Conservation (phyloP, 1,140 invertebrate species). For the Plodia interpunctella region DNA sequence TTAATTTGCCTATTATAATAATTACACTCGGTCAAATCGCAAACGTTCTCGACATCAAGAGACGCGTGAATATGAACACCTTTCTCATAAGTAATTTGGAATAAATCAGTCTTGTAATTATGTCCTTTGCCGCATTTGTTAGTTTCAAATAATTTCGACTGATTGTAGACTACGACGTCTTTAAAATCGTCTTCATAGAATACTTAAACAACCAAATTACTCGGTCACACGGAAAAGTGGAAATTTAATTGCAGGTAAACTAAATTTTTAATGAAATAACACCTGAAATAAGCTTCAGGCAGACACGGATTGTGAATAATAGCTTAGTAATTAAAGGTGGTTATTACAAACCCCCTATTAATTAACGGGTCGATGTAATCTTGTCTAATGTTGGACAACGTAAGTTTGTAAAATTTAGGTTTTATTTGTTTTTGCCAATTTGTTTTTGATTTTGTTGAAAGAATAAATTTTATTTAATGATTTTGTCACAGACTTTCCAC, state of each 20-base stretch:
- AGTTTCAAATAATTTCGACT: slow-evolving; percentile 48
- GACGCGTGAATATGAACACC: slow-evolving; percentile 67
- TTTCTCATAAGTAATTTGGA: slow-evolving; percentile 62
- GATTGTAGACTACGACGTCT: slow-evolving; percentile 56
- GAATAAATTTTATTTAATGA: too few species aligned
- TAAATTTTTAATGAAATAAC: slow-evolving; percentile 68
- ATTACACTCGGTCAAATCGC: slow-evolving; percentile 43
- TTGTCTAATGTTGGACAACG: not conserved
- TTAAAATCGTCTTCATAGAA: slow-evolving; percentile 51
- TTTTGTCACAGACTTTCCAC: too few species aligned
- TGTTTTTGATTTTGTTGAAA: too few species aligned
- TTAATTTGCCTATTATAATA: slow-evolving; percentile 25
- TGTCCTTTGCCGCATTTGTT: slow-evolving; percentile 66
- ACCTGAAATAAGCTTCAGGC: slow-evolving; percentile 65
- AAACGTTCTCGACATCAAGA: slow-evolving; percentile 29
- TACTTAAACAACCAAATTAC: slow-evolving; percentile 40
- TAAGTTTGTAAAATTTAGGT: not conserved
- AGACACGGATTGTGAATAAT: slow-evolving; percentile 41
- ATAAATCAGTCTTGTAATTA: slow-evolving; percentile 60
- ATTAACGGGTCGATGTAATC: slow-evolving; percentile 6
- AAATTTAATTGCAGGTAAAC: slow-evolving; percentile 54
- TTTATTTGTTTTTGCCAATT: too few species aligned
- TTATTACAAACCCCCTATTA: slow-evolving; percentile 25
- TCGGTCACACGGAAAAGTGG: slow-evolving; percentile 39
- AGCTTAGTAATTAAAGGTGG: slow-evolving; percentile 43